A percentile compares a stretch with the other conserved stretches of the same genome.
Evolutionary conservation across 2,113 vertebrate species (phyloP).

Genomic region (Pimephales promelas): DNA sequence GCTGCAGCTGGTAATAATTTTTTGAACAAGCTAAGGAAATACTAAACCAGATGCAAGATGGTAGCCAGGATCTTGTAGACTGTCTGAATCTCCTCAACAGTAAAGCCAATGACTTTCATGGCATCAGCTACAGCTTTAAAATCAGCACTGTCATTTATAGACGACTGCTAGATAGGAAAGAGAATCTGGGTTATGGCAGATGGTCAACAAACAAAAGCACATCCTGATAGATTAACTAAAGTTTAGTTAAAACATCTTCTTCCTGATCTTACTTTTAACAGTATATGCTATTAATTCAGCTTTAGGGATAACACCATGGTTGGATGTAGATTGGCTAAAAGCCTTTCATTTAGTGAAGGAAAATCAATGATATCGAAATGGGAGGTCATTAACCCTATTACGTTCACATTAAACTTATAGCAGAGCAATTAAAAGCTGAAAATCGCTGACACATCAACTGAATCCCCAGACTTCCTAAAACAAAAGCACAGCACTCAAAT

Average conservation of each 20-base stretch:
- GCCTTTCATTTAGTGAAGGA: background rate
- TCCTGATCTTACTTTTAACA: background rate
- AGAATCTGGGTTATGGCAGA: background rate
- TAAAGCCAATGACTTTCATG: conserved; percentile 98
- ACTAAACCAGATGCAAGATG: conserved; percentile 92
- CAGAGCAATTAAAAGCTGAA: conserved; percentile 36
- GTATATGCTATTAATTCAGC: background rate
- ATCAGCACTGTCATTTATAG: conserved; percentile 87
- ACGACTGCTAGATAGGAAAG: conserved; percentile 74
- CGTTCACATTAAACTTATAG: conserved; percentile 27
- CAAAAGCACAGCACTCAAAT: conserved; percentile 12
- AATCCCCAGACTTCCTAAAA: conserved; percentile 24
- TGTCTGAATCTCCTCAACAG: conserved; percentile 91
- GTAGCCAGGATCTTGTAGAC: conserved; percentile 92
- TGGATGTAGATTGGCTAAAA: background rate
- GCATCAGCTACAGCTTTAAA: conserved; percentile 94
- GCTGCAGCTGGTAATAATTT: background rate
- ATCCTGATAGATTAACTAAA: background rate
- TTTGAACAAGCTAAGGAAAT: conserved; percentile 4
- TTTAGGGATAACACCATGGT: background rate
- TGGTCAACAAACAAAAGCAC: conserved; percentile 6
- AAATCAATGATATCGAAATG: background rate
- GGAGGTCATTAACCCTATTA: conserved; percentile 5
- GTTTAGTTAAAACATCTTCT: background rate
- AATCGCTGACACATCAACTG: conserved; percentile 33